Percentiles rank a stretch among this genome's conserved stretches.
phyloP scores from a whole-genome alignment of 2,888 invertebrate species.

The Tetrapedia diversipes region DNA sequence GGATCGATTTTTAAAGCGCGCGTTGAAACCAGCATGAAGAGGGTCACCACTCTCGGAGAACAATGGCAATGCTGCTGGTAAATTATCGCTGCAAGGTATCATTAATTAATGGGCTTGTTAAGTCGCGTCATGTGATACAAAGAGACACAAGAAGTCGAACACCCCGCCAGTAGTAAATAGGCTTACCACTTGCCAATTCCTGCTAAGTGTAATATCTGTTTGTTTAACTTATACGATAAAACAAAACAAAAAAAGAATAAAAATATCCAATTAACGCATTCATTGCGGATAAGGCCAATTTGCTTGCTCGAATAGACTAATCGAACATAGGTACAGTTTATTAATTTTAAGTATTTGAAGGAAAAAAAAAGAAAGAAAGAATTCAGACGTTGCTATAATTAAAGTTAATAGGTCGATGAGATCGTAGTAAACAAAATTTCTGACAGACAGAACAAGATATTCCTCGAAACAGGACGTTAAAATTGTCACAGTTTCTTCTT shows the following conservation, averaged over 20 bases:
- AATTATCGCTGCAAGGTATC: slow-evolving; percentile 68
- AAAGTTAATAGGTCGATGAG: background rate
- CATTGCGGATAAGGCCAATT: no score
- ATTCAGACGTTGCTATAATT: background rate
- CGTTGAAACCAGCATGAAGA: slow-evolving; percentile 30
- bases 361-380: no score
- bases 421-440: no score
- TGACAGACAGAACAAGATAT: background rate
- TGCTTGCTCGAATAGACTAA: no score
- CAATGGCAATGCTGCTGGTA: slow-evolving; percentile 65
- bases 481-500: background rate
- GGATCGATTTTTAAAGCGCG: slow-evolving; percentile 61
- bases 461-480: slow-evolving; percentile 2
- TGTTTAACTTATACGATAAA: no score
- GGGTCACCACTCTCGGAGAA: slow-evolving; percentile 37
- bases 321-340: no score
- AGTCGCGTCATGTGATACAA: slow-evolving; percentile 40
- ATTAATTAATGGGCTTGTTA: slow-evolving; percentile 71
- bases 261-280: background rate
- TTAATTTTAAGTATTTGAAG: no score
- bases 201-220: no score
- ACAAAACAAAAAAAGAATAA: no score
- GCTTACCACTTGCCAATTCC: no score
- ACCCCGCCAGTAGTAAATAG: no score
- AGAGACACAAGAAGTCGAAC: slow-evolving; percentile 15